Evolutionary conservation across 2,888 invertebrate species (phyloP).

Genomic region (Spisula solida): DNA sequence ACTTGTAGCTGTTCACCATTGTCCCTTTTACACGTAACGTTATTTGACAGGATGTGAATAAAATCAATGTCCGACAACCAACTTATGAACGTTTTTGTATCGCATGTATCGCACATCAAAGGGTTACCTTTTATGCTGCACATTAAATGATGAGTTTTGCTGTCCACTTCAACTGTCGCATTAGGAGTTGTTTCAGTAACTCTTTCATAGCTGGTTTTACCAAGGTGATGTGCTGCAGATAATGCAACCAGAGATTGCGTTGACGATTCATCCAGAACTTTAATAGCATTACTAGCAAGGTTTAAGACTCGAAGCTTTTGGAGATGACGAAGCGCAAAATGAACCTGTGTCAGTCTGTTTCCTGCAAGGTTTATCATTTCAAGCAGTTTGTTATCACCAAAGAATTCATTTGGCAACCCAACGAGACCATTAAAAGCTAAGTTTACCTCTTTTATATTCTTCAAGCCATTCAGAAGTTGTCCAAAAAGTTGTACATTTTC

Average conservation of each 20-base stretch:
- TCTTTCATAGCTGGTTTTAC: not conserved
- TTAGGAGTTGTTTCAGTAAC: not conserved
- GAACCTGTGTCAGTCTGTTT: conserved; percentile 8
- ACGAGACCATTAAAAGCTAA: not conserved
- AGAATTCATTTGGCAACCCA: not conserved
- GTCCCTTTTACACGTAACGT: not conserved
- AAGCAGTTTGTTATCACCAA: not conserved
- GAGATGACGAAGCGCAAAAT: not conserved
- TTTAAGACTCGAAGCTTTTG: not conserved
- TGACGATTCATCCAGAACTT: not conserved
- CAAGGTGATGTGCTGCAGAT: too few relatives aligned
- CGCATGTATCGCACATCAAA: conserved; percentile 1
- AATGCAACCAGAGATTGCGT: not conserved
- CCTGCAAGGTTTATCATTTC: not conserved
- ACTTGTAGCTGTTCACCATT: not conserved
- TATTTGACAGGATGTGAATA: not conserved
- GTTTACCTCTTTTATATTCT: not conserved
- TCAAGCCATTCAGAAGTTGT: not conserved
- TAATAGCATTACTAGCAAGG: not conserved
- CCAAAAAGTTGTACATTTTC: conserved; percentile 16
- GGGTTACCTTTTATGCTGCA: not conserved
- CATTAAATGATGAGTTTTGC: not conserved
- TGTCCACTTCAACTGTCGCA: not conserved
- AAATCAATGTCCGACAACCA: not conserved
- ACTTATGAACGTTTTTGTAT: not conserved